Conservation (phyloP, 2,888 invertebrate species). For the Orthosia gothica region DNA sequence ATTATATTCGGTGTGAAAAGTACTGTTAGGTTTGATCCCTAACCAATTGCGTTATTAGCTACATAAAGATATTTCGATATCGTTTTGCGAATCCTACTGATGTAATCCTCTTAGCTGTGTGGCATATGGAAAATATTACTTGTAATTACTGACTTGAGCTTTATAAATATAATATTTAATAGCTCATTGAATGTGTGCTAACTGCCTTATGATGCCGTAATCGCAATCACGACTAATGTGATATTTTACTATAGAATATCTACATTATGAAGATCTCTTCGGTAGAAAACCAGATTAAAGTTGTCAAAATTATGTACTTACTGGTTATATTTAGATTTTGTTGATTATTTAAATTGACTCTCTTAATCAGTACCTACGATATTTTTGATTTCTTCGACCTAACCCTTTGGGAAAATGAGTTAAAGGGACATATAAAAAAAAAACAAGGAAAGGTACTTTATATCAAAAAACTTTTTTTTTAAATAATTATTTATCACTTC, state of each 20-base stretch:
- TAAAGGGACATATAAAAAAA: background rate
- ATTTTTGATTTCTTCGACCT: no score
- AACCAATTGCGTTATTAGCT: constrained; percentile 23
- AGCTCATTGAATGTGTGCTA: constrained; percentile 23
- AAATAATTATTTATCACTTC: constrained; percentile 11
- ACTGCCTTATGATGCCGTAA: constrained; percentile 13
- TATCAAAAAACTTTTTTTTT: no score
- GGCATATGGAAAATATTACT: constrained; percentile 39
- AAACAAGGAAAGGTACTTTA: no score
- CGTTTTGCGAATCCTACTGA: constrained; percentile 46
- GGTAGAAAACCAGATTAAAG: background rate
- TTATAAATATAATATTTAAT: constrained; percentile 34
- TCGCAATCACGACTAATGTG: background rate
- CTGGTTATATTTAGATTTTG: no score
- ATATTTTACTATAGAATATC: no score
- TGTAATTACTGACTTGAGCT: constrained; percentile 32
- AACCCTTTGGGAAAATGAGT: background rate
- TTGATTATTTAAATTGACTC: no score
- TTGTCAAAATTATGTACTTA: no score
- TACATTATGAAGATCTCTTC: background rate
- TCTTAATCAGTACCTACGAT: no score
- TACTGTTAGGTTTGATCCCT: constrained; percentile 15
- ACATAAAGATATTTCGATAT: constrained; percentile 23
- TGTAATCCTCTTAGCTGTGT: constrained; percentile 34
- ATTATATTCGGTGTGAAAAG: no score